Conservation (phyloP, 2,797 vertebrate genomes). For the Anguilla pacifica region DNA sequence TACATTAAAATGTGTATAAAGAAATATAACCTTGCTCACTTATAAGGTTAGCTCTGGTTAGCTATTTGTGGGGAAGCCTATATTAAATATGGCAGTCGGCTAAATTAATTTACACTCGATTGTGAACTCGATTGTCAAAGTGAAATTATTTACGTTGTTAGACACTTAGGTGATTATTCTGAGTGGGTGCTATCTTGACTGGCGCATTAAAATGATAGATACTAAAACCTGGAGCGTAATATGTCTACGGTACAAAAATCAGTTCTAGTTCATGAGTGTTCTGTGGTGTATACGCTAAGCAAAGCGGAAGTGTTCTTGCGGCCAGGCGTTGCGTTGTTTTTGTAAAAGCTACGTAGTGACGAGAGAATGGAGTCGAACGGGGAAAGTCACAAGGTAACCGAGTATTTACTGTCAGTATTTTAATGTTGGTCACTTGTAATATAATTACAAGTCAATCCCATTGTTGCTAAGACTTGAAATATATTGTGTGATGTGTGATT, state of each 20-base stretch:
- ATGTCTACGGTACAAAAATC: too few relatives aligned
- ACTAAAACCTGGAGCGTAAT: too few relatives aligned
- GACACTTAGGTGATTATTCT: too few relatives aligned
- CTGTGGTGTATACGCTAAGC: neutral
- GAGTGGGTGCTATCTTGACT: too few relatives aligned
- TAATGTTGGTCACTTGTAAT: neutral
- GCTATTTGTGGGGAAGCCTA: too few relatives aligned
- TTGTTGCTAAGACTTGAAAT: neutral
- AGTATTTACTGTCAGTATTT: neutral
- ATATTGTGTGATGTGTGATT: neutral
- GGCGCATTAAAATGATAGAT: too few relatives aligned
- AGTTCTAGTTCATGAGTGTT: neutral
- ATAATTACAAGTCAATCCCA: too few relatives aligned
- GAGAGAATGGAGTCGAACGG: slow-evolving; percentile 64
- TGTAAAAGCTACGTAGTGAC: slow-evolving; percentile 45
- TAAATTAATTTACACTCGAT: neutral
- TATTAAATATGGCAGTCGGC: neutral
- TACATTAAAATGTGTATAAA: too few relatives aligned
- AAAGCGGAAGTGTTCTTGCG: slow-evolving; percentile 63
- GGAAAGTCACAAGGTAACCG: slow-evolving; percentile 66
- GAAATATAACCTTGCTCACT: too few relatives aligned
- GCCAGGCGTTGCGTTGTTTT: slow-evolving; percentile 63
- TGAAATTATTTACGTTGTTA: too few relatives aligned
- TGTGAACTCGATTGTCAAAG: neutral
- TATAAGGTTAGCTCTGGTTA: neutral